These are phyloP conservation scores for Spizella passerina DNA, from an alignment of 2,797 vertebrate genomes.

Conservation along the genomic window DNA sequence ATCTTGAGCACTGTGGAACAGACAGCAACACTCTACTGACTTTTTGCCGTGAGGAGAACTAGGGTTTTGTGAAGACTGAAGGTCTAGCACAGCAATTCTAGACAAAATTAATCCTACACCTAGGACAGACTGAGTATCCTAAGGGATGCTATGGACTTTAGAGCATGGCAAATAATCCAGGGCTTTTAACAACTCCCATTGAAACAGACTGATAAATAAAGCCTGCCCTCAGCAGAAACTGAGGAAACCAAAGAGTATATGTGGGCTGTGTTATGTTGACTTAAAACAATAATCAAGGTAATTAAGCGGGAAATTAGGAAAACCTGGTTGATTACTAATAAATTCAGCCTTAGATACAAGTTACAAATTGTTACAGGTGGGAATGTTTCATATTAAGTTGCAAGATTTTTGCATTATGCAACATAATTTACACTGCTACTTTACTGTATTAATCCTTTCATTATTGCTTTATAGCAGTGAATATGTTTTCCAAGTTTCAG, in stretches of 20 bases:
- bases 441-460: background rate
- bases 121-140: background rate
- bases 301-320: background rate
- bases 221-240: background rate
- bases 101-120: background rate
- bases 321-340: background rate
- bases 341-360: background rate
- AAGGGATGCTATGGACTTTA: background rate
- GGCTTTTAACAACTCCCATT: background rate
- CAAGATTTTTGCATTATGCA: background rate
- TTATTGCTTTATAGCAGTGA: background rate
- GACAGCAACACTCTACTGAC: background rate
- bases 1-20: background rate
- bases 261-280: background rate
- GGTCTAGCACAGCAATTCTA: background rate
- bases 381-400: background rate
- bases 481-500: background rate
- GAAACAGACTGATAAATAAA: background rate
- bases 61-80: background rate
- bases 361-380: background rate
- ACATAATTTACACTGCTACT: background rate
- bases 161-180: background rate
- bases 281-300: background rate
- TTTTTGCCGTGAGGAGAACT: background rate
- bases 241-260: background rate